phyloP scores from a whole-genome alignment of 1,140 invertebrate genomes.

The Ruditapes philippinarum region DNA sequence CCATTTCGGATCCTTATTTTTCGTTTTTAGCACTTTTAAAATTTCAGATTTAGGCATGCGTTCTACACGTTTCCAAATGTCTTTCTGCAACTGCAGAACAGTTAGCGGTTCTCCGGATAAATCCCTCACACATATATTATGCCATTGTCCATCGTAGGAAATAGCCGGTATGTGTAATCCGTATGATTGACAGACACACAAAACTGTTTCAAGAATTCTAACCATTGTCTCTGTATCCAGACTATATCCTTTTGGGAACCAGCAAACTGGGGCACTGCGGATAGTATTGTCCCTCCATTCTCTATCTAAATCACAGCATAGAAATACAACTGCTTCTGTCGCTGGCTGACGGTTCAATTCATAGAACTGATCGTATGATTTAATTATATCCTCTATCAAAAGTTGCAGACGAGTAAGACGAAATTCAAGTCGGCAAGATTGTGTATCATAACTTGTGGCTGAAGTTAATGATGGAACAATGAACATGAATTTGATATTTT shows the following conservation, averaged over 20 bases:
- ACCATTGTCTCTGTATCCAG: conserved; percentile 1
- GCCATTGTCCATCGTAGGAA: conserved; percentile 49
- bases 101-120: background rate
- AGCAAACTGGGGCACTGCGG: background rate
- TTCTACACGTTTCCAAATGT: conserved; percentile 21
- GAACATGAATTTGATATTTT: background rate
- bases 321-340: conserved; percentile 2
- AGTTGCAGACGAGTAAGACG: background rate
- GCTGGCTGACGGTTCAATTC: conserved; percentile 4
- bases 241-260: conserved; percentile 32
- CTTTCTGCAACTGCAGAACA: conserved; percentile 32
- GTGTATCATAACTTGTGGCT: background rate
- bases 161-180: conserved; percentile 43
- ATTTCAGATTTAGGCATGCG: background rate
- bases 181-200: background rate
- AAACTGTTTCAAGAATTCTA: background rate
- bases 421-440: background rate
- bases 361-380: background rate
- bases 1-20: background rate
- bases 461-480: background rate
- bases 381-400: background rate
- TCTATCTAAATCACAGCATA: conserved; percentile 17
- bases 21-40: background rate
- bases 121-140: conserved; percentile 12
- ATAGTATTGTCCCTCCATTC: background rate